A percentile compares a stretch with the other conserved stretches of the same genome.
Evolutionary conservation across 2,797 vertebrate genomes (phyloP).

Genomic region (Borostomias antarcticus): DNA sequence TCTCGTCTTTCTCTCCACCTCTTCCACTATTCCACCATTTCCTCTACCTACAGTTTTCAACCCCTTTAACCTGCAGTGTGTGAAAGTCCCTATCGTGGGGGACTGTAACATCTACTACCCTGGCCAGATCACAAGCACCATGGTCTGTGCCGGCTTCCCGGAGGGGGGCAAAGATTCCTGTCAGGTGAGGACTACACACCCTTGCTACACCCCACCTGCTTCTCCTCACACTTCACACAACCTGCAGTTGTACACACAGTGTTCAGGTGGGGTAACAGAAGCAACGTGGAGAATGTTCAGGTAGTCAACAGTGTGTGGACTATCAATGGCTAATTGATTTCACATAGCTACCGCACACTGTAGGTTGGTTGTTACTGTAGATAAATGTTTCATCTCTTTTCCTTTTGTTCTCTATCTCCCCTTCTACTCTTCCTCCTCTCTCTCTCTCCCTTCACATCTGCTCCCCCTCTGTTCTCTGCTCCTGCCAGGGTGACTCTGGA

Average conservation of each 20-base stretch:
- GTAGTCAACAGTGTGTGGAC: too few relatives aligned
- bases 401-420: neutral
- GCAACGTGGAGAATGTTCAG: neutral
- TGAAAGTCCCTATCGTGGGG: conserved; percentile 70
- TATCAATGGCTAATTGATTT: too few relatives aligned
- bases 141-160: conserved; percentile 76
- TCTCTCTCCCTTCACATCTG: neutral
- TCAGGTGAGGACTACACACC: conserved; percentile 61
- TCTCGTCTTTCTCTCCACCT: neutral
- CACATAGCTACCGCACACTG: too few relatives aligned
- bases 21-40: neutral
- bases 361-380: too few relatives aligned
- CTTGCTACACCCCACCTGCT: neutral
- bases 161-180: conserved; percentile 78
- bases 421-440: neutral
- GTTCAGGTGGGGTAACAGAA: too few relatives aligned
- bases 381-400: neutral
- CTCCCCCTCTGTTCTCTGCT: too few relatives aligned
- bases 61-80: conserved; percentile 74
- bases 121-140: conserved; percentile 67
- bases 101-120: conserved; percentile 69
- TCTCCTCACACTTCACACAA: too few relatives aligned
- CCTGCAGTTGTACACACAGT: neutral
- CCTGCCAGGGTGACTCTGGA: conserved; percentile 81
- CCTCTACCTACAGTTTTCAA: conserved; percentile 67